Base-by-base conservation (phyloP, 2,888 invertebrate genomes). In the Cryptophagus acutangulus region DNA sequence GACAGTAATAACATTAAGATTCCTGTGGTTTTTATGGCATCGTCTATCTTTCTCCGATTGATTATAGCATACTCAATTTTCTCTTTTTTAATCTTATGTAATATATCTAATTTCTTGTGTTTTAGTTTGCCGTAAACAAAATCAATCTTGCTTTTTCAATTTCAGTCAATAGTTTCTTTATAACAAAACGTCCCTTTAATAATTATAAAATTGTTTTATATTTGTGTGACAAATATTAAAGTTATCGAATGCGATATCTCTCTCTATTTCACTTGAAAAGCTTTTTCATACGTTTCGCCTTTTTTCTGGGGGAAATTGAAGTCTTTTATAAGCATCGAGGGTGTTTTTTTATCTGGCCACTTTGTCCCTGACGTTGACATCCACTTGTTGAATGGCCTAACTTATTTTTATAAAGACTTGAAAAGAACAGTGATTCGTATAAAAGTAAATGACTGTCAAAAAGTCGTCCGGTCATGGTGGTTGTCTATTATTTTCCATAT, bases 361-460 rank as follows among this genome's bases (percentile, higher is more conserved):
- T 69, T 68, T 66, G 66, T 67, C 65, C 64, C 52, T 67, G 61
- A 66, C 62, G 63, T 66, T 65, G 67, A 66, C 67, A 67, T 64
- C 62, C 63, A 65, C 65, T 65, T 65, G 65, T 65, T 65, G 65
- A 58, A 58, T 56, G 56, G 61, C 58, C 53, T 57, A 48, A 54
- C 48, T 52, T 49, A 52, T 53, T 53, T n/a, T 51, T 47, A 45
- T 48, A 51, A 49, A 48, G 52, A 52, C 55, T 52, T 55, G 54
- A 54, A 61, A 59, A 55, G 59, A 58, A 58, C 59, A 61, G 55
- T 55, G 43, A 45, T 49, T 31, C 16, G 9, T 28, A 63, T 59
- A 59, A 60, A 63, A 63, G 61, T 61, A 57, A 55, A 57, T 57
- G 55, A 57, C 55, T 57, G 55, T 57, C 54, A 51, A 48, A 49